Percentiles rank a stretch among this genome's conserved stretches.
phyloP scores from a whole-genome alignment of 2,113 vertebrate species.

The Eulemur rufifrons region DNA sequence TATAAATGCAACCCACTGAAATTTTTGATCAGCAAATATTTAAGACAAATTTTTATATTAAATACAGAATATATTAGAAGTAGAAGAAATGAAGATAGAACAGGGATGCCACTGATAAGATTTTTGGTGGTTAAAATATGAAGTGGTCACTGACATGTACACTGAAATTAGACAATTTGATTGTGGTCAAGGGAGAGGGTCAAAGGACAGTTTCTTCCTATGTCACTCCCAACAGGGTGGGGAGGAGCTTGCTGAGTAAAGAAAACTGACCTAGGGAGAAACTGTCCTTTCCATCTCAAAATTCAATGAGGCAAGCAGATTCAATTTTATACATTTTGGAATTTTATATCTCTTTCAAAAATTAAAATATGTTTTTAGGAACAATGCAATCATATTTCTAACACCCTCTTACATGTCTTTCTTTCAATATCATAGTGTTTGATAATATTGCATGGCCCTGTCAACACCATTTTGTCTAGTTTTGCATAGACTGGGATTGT shows the following conservation, averaged over 20 bases:
- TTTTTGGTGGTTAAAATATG: background rate
- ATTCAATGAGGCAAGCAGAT: background rate
- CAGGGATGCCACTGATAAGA: background rate
- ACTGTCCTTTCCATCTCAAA: background rate
- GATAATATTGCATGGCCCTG: background rate
- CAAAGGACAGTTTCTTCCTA: too few relatives aligned
- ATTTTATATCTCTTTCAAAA: background rate
- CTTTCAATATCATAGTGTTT: background rate
- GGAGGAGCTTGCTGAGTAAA: background rate
- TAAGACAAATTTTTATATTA: background rate
- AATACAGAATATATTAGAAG: background rate
- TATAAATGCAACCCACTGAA: background rate
- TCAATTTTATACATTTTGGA: background rate
- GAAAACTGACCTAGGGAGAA: background rate
- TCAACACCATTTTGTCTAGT: background rate
- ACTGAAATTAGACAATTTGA: background rate
- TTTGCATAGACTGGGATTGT: background rate
- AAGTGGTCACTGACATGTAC: background rate
- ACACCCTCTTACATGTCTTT: background rate
- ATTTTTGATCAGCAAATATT: background rate
- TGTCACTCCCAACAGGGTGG: too few relatives aligned
- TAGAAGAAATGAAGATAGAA: background rate
- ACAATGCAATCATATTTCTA: background rate
- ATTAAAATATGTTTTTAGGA: background rate
- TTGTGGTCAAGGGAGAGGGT: background rate